Evolutionary conservation across 2,797 vertebrate species (phyloP).

Genomic region (Coregonus sp.): DNA sequence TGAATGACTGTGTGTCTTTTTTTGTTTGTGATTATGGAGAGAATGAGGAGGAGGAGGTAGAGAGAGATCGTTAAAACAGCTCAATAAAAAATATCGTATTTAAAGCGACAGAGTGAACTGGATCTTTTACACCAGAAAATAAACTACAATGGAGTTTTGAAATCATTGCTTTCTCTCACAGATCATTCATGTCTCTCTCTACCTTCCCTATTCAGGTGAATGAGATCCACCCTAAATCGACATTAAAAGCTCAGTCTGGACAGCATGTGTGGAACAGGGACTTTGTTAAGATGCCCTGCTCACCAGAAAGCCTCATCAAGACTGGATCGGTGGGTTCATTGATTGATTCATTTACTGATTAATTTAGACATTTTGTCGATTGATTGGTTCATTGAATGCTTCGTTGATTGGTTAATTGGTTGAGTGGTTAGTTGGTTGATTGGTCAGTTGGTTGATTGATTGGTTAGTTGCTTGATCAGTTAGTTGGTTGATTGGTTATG

Average conservation of each 20-base stretch:
- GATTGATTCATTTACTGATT: background rate
- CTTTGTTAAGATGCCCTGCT: constrained; percentile 69
- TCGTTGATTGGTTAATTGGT: background rate
- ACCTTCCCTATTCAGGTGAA: constrained; percentile 43
- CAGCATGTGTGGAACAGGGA: constrained; percentile 31
- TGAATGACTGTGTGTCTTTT: too few relatives aligned
- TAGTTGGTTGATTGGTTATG: too few relatives aligned
- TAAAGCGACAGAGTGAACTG: background rate
- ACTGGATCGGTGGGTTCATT: background rate
- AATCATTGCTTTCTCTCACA: too few relatives aligned
- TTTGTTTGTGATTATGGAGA: too few relatives aligned
- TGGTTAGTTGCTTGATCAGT: background rate
- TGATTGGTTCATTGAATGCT: background rate
- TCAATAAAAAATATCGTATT: background rate
- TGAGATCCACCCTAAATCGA: accelerated
- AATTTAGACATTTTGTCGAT: background rate
- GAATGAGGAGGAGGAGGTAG: too few relatives aligned
- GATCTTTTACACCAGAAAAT: background rate
- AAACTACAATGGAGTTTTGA: background rate
- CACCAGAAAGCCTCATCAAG: background rate
- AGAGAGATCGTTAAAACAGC: background rate
- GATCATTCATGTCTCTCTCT: background rate
- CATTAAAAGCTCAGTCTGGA: background rate
- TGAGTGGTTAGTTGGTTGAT: too few relatives aligned
- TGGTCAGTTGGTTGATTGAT: background rate